Percentiles rank a stretch among this genome's conserved stretches.
Conservation (phyloP, 2,888 invertebrate species). For the Morinoia aosen region DNA sequence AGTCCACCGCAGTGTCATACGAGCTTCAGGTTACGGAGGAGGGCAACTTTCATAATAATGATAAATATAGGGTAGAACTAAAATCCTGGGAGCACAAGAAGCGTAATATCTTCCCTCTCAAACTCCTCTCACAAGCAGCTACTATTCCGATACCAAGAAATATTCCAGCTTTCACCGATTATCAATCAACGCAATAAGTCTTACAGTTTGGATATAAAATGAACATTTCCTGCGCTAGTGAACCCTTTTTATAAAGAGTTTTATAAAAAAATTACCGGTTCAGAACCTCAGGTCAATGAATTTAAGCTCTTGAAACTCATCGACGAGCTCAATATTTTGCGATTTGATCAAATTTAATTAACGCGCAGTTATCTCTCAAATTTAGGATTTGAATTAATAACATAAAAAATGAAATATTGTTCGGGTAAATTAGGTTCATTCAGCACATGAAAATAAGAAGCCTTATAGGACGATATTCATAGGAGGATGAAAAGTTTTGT, state of each 20-base stretch:
- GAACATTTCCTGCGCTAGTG: neutral
- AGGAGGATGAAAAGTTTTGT: neutral
- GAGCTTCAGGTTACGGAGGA: too few species aligned
- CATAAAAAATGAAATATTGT: neutral
- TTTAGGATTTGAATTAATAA: neutral
- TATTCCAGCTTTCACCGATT: too few species aligned
- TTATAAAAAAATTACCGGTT: neutral
- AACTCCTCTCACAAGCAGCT: too few species aligned
- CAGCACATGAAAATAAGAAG: neutral
- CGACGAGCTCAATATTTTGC: neutral
- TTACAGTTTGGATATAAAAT: neutral
- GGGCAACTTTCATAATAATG: too few species aligned
- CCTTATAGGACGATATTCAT: neutral
- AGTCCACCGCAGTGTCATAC: too few species aligned
- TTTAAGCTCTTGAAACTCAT: neutral
- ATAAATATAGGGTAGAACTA: too few species aligned
- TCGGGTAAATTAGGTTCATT: neutral
- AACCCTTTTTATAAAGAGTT: neutral
- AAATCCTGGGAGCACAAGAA: too few species aligned
- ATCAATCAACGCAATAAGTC: too few species aligned
- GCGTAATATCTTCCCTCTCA: too few species aligned
- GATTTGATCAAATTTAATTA: neutral
- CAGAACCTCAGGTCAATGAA: neutral
- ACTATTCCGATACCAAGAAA: too few species aligned
- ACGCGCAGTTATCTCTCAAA: neutral